A percentile compares a stretch with the other conserved stretches of the same genome.
These are phyloP conservation scores for Elephantulus edwardii DNA, from an alignment of 2,113 vertebrate genomes.

Conservation along the genomic window DNA sequence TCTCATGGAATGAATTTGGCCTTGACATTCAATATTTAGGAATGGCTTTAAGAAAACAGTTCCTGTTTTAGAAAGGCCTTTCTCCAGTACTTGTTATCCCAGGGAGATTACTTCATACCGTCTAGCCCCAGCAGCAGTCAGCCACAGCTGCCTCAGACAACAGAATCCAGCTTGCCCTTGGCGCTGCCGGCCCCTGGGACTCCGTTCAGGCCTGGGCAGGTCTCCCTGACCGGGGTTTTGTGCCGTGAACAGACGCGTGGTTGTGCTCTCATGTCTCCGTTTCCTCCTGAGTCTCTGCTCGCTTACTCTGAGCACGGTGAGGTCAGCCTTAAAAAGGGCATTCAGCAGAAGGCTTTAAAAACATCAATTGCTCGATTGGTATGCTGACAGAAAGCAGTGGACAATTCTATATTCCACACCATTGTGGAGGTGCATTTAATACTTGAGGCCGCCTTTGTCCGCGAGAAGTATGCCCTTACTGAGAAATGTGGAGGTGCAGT, in stretches of 20 bases:
- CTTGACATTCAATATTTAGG: constrained; percentile 18
- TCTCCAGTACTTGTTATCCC: constrained; percentile 25
- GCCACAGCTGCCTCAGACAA: background rate
- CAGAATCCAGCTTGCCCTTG: background rate
- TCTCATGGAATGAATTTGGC: constrained; percentile 22
- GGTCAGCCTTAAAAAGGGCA: constrained; percentile 36
- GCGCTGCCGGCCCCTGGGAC: constrained; percentile 9
- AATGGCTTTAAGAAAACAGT: background rate
- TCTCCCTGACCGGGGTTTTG: constrained; percentile 17
- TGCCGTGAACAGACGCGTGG: constrained; percentile 11
- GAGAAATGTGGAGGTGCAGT: constrained; percentile 40
- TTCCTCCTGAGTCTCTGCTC: background rate
- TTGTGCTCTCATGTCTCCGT: constrained; percentile 23
- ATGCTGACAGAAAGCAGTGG: constrained; percentile 26
- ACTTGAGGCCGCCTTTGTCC: constrained; percentile 47
- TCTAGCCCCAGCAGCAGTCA: background rate
- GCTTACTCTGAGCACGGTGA: constrained; percentile 10
- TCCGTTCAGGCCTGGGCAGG: constrained; percentile 1
- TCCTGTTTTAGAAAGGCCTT: constrained; percentile 21
- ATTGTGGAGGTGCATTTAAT: constrained; percentile 51
- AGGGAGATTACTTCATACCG: constrained; percentile 35
- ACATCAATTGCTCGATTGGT: constrained; percentile 54
- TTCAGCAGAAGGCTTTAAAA: constrained; percentile 22
- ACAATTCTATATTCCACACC: background rate
- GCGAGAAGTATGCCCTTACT: constrained; percentile 15